phyloP scores from a whole-genome alignment of 2,797 vertebrate genomes.

The Kryptopterus vitreolus region DNA sequence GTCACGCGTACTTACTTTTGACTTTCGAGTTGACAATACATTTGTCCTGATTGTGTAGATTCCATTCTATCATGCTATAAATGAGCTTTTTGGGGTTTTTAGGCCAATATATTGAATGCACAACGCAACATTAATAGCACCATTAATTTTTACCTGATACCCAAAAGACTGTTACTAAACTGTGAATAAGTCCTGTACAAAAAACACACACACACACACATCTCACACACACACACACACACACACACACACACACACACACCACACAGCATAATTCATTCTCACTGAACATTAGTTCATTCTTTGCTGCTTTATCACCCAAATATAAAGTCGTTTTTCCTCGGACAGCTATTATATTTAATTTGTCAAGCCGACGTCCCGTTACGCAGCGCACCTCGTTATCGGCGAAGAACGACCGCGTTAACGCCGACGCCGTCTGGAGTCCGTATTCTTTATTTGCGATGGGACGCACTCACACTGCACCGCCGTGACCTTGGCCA shows the following conservation, averaged over 20 bases:
- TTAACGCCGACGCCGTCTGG: conserved; percentile 19
- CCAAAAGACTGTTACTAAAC: neutral
- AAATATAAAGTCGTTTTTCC: conserved; percentile 8
- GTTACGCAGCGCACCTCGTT: conserved; percentile 36
- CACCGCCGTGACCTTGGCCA: conserved; percentile 56
- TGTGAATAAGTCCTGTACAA: neutral
- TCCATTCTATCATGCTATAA: too few relatives aligned
- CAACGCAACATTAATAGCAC: neutral
- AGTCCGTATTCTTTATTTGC: conserved; percentile 15
- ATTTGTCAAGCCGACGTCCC: conserved; percentile 10
- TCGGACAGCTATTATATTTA: conserved; percentile 6
- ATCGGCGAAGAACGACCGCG: conserved; percentile 20
- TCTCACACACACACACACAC: neutral
- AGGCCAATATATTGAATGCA: too few relatives aligned
- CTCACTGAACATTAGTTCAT: neutral
- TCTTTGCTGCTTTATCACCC: conserved; percentile 5
- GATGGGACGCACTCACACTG: neutral
- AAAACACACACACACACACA: neutral
- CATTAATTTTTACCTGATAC: neutral
- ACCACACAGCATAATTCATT: neutral
- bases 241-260: too few relatives aligned
- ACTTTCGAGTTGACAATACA: too few relatives aligned
- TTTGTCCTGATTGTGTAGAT: too few relatives aligned
- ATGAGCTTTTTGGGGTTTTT: too few relatives aligned
- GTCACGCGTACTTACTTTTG: too few relatives aligned